Evolutionary conservation across 1,140 invertebrate species (phyloP), one percentile per base, ranked within the genome.

Genomic region (Euura saliciscinereae): DNA sequence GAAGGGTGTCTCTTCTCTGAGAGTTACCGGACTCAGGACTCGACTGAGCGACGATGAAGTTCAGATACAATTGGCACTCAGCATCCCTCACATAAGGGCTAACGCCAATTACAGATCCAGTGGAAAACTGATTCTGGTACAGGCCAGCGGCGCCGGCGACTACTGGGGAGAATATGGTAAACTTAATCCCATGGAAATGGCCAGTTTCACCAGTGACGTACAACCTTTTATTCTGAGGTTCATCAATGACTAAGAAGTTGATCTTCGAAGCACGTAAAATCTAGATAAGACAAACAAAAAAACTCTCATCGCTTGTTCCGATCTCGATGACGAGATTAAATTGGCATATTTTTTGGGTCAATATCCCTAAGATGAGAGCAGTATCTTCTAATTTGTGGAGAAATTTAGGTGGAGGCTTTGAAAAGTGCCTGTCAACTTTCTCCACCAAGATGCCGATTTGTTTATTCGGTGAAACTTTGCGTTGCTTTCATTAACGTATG

Each of bases 151-250:
- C 3, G 92, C 93, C 70, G 94, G 94, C 2, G 93, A 95, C 82
- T 96, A 95, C 83, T 96, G 94, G 94, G 94, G 94, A 46, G 93
- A 95, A 88, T 96, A 96, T 81, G 92, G 94, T 95, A 82, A 84
- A 83, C 78, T 46, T 28, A 28, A 28, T 28, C 28, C 28, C 1
- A 28, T 28, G 28, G 28, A 28, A 28, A 28, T 28, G 28, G 28
- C 28, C 28, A 28, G 28, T 28, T 28, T 28, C 28, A 28, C 28
- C 28, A 28, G 28, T 1, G 28, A 28, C 28, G 28, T 28, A 28
- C 28, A 28, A 28, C 28, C 28, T 28, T 28, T 28, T 28, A 28
- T 28, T 28, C 28, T 28, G 1, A 28, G 28, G 28, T 28, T 28
- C 28, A 28, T 28, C 28, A 28, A 28, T 28, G 28, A 28, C 28